Conservation (phyloP, 2,888 invertebrate species). For the Drosophila incognita region DNA sequence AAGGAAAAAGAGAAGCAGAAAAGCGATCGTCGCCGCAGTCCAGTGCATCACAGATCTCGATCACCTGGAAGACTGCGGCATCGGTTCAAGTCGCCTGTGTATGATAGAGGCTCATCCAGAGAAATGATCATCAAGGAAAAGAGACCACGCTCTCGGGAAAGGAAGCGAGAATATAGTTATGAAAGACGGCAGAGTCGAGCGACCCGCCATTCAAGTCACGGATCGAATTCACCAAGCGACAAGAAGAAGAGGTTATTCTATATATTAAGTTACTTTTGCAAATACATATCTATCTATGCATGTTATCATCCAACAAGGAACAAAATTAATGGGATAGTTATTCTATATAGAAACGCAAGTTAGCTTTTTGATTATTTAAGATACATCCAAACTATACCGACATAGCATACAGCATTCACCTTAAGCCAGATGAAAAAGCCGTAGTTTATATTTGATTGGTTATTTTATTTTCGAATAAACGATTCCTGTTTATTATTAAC, state of each 20-base stretch:
- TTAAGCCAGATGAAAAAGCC: conserved; percentile 8
- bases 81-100: conserved; percentile 79
- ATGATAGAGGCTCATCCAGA: conserved; percentile 76
- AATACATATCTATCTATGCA: conserved; percentile 4
- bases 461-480: conserved; percentile 40
- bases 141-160: conserved; percentile 65
- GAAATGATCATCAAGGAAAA: conserved; percentile 60
- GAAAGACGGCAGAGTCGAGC: conserved; percentile 64
- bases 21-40: conserved; percentile 85
- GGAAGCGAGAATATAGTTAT: conserved; percentile 66
- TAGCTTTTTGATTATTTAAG: conserved; percentile 1
- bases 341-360: not conserved
- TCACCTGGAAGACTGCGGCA: conserved; percentile 77
- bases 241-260: conserved; percentile 69
- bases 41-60: conserved; percentile 85
- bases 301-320: conserved; percentile 14
- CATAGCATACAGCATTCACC: not conserved
- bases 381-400: not conserved
- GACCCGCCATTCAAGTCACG: conserved; percentile 51
- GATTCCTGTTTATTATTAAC: conserved; percentile 27
- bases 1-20: conserved; percentile 90
- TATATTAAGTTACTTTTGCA: conserved; percentile 38
- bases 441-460: conserved; percentile 20
- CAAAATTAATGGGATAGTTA: conserved; percentile 5
- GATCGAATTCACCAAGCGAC: conserved; percentile 67